phyloP scores from a whole-genome alignment of 2,888 invertebrate genomes.

The Amiota communis region DNA sequence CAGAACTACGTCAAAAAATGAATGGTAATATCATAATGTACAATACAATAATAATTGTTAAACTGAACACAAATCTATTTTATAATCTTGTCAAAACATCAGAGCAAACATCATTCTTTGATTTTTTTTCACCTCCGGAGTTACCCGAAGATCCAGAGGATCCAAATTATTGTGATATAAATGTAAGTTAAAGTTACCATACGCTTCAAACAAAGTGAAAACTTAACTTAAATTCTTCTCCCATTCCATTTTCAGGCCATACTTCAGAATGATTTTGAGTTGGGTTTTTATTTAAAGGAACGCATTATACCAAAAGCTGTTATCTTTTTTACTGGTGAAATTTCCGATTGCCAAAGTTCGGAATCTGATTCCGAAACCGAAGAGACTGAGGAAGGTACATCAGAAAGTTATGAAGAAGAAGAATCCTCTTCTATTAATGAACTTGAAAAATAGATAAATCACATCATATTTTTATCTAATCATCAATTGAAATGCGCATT shows the following conservation, averaged over 20 bases:
- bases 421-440: constrained; percentile 49
- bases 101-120: constrained; percentile 85
- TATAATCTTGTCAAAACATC: constrained; percentile 61
- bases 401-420: constrained; percentile 54
- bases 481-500: constrained; percentile 5
- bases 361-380: constrained; percentile 49
- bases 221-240: too few relatives aligned
- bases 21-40: constrained; percentile 57
- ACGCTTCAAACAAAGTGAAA: too few relatives aligned
- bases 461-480: constrained; percentile 8
- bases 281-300: constrained; percentile 97
- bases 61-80: too few relatives aligned
- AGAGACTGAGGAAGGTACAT: constrained; percentile 36
- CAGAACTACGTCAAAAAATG: constrained; percentile 75
- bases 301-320: constrained; percentile 95
- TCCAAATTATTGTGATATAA: constrained; percentile 62
- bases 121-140: constrained; percentile 88
- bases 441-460: constrained; percentile 45
- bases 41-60: too few relatives aligned
- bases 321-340: constrained; percentile 94
- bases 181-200: too few relatives aligned
- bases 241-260: constrained; percentile 61
- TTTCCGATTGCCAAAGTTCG: constrained; percentile 73
- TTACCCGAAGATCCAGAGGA: constrained; percentile 62
- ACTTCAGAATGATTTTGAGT: constrained; percentile 89